phyloP scores from a whole-genome alignment of 2,888 invertebrate species.

The Sinotaia quadrata region DNA sequence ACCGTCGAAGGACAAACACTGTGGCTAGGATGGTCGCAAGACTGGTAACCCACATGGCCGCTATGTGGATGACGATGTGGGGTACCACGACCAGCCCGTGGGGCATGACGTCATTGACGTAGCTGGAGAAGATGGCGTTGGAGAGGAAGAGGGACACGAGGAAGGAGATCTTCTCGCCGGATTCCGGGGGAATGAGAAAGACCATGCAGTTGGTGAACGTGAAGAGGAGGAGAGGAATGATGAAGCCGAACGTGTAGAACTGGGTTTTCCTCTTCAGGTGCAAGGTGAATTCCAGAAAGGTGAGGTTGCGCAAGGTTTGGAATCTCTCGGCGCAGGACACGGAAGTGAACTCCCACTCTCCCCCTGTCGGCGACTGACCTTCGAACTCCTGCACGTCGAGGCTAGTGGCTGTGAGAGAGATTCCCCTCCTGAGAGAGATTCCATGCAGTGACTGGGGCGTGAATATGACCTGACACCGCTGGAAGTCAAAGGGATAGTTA shows the following conservation, averaged over 20 bases:
- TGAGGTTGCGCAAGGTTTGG: too few relatives aligned
- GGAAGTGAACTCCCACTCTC: too few relatives aligned
- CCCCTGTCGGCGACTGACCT: too few relatives aligned
- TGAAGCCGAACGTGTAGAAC: constrained; percentile 6
- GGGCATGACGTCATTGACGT: constrained; percentile 26
- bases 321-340: too few relatives aligned
- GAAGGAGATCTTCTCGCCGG: constrained; percentile 24
- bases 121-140: constrained; percentile 20
- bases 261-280: background rate
- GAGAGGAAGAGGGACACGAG: constrained; percentile 26
- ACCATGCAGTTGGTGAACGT: constrained; percentile 15
- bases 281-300: background rate
- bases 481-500: too few relatives aligned
- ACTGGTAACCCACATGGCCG: constrained; percentile 5
- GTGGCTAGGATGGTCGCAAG: background rate
- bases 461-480: too few relatives aligned
- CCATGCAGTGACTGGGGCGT: too few relatives aligned
- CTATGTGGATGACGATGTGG: constrained; percentile 7
- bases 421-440: too few relatives aligned
- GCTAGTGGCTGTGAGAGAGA: too few relatives aligned
- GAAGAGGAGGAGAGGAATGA: constrained; percentile 17
- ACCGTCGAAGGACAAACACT: background rate
- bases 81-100: constrained; percentile 20
- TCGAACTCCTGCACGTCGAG: too few relatives aligned
- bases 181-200: constrained; percentile 8